phyloP scores from a whole-genome alignment of 2,113 vertebrate genomes.

The Microcebus ravelobensis region DNA sequence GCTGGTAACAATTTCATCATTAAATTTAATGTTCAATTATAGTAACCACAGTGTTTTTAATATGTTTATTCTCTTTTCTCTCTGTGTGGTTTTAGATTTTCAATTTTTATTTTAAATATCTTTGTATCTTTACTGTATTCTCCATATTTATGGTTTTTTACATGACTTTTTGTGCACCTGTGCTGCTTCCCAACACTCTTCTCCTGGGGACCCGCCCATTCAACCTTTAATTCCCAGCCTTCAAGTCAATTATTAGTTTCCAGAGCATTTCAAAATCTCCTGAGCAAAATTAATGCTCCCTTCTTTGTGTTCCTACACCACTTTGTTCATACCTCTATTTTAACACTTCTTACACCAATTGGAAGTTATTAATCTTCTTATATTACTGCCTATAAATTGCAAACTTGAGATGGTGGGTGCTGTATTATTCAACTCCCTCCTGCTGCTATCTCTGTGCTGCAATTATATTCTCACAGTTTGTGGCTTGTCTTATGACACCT shows the following conservation, averaged over 20 bases:
- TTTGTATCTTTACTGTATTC: not conserved
- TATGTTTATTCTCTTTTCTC: not conserved
- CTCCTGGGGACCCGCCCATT: not conserved
- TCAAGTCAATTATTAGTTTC: slow-evolving; percentile 7
- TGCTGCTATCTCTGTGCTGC: not conserved
- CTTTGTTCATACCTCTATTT: not conserved
- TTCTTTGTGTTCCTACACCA: not conserved
- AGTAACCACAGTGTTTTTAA: not conserved
- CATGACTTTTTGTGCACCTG: not conserved
- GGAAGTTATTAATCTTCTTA: not conserved
- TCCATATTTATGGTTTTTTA: not conserved
- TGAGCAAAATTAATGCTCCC: not conserved
- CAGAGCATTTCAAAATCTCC: not conserved
- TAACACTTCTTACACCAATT: not conserved
- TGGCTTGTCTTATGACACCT: not conserved
- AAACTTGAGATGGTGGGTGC: not conserved
- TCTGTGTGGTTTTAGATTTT: not conserved
- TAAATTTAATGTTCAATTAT: not conserved
- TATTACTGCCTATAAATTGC: not conserved
- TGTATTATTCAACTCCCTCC: not conserved
- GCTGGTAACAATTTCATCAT: not conserved
- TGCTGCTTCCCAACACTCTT: not conserved
- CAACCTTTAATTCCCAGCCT: slow-evolving; percentile 11
- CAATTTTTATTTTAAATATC: not conserved
- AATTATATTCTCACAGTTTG: not conserved